Conservation (phyloP, 1,140 invertebrate species). For the Trichonephila clavata region DNA sequence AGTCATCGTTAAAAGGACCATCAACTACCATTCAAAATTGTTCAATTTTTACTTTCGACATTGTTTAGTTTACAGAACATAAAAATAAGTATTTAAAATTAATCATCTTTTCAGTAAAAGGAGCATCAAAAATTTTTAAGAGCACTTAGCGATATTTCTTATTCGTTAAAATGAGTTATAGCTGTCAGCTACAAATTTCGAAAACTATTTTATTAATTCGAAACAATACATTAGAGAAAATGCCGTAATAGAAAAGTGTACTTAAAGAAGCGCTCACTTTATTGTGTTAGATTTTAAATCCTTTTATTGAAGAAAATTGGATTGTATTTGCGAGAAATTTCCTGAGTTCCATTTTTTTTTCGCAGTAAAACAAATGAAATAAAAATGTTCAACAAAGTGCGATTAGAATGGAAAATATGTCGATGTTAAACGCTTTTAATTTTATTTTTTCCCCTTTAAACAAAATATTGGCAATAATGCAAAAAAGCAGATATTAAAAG, state of each 20-base stretch:
- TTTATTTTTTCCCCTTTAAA: too few species aligned
- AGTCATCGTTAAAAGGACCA: slow-evolving; percentile 2
- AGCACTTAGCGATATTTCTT: neutral
- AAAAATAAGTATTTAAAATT: neutral
- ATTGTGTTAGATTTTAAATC: neutral
- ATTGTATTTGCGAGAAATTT: neutral
- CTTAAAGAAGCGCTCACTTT: neutral
- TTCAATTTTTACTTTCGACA: neutral
- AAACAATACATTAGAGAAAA: neutral
- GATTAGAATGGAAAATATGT: too few species aligned
- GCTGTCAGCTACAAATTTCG: neutral
- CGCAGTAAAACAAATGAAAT: too few species aligned
- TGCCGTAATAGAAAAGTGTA: neutral
- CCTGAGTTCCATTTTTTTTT: too few species aligned
- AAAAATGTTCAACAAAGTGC: too few species aligned
- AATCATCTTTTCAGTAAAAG: neutral
- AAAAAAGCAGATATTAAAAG: too few species aligned
- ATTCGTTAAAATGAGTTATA: slow-evolving; percentile 4
- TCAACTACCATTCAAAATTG: neutral
- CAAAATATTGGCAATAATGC: too few species aligned
- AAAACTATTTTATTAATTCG: slow-evolving; percentile 26
- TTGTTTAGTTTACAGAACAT: neutral
- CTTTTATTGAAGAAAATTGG: neutral
- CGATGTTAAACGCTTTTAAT: too few species aligned
- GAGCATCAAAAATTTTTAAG: neutral